A percentile compares a stretch with the other conserved stretches of the same genome.
phyloP scores from a whole-genome alignment of 2,888 invertebrate genomes.

The Poecilobothrus nobilitatus region DNA sequence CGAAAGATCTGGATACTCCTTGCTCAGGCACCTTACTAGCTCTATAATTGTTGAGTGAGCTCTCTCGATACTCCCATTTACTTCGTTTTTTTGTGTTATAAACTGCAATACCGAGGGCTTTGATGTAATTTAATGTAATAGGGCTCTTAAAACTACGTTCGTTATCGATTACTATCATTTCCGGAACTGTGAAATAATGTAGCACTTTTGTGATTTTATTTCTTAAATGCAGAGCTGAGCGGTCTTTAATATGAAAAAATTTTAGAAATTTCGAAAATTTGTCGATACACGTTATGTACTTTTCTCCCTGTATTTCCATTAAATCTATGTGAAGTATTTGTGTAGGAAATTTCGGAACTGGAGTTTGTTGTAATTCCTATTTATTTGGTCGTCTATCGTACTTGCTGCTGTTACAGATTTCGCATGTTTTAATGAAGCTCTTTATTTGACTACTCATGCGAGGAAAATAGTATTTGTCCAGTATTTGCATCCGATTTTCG shows the following conservation, averaged over 20 bases:
- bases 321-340: slow-evolving; percentile 9
- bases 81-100: no score
- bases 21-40: no score
- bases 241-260: neutral
- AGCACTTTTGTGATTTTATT: slow-evolving; percentile 19
- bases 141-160: slow-evolving; percentile 22
- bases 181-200: slow-evolving; percentile 20
- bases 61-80: no score
- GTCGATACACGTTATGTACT: slow-evolving; percentile 10
- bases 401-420: slow-evolving; percentile 13
- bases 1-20: slow-evolving; percentile 14
- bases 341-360: slow-evolving; percentile 15
- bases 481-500: no score
- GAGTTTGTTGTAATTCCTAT: slow-evolving; percentile 17
- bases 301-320: slow-evolving; percentile 10
- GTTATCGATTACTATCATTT: slow-evolving; percentile 22
- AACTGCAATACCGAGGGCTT: slow-evolving; percentile 20
- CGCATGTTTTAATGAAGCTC: slow-evolving; percentile 9
- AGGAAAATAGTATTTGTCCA: slow-evolving; percentile 12
- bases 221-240: slow-evolving; percentile 16
- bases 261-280: slow-evolving; percentile 13
- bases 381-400: slow-evolving; percentile 18
- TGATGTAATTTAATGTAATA: slow-evolving; percentile 20
- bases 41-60: no score
- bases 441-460: slow-evolving; percentile 13